phyloP scores from a whole-genome alignment of 2,113 vertebrate genomes.

The Lepisosteus oculatus region DNA sequence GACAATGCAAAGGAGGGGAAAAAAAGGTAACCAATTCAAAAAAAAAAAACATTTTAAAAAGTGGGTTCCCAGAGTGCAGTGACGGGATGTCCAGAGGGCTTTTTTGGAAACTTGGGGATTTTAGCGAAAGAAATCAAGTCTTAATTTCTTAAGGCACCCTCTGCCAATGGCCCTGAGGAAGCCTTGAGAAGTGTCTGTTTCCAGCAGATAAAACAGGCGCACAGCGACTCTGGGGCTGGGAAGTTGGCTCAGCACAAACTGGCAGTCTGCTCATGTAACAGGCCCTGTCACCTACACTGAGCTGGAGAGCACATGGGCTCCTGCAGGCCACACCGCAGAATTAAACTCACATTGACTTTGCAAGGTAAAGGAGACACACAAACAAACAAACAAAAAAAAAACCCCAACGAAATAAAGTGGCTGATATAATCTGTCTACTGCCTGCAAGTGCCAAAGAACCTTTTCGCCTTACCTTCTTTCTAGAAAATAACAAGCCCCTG shows the following conservation, averaged over 20 bases:
- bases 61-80: not conserved
- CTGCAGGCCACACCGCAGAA: not conserved
- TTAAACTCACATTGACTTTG: conserved; percentile 2
- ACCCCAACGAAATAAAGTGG: not conserved
- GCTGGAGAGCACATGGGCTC: conserved; percentile 24
- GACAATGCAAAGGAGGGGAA: not conserved
- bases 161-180: conserved; percentile 45
- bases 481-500: too few species aligned
- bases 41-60: not conserved
- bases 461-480: too few species aligned
- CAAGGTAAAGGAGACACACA: not conserved
- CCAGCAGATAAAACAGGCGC: conserved; percentile 65
- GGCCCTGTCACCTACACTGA: conserved; percentile 57
- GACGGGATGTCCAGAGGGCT: not conserved
- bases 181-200: conserved; percentile 59
- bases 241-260: conserved; percentile 50
- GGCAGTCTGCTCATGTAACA: conserved; percentile 54
- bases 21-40: not conserved
- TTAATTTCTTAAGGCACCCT: conserved; percentile 18
- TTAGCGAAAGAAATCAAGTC: not conserved
- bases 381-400: not conserved
- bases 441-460: not conserved
- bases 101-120: not conserved
- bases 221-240: conserved; percentile 52
- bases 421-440: not conserved